Base-by-base conservation (phyloP, 1,140 invertebrate species). In the Temnothorax curvispinosus region DNA sequence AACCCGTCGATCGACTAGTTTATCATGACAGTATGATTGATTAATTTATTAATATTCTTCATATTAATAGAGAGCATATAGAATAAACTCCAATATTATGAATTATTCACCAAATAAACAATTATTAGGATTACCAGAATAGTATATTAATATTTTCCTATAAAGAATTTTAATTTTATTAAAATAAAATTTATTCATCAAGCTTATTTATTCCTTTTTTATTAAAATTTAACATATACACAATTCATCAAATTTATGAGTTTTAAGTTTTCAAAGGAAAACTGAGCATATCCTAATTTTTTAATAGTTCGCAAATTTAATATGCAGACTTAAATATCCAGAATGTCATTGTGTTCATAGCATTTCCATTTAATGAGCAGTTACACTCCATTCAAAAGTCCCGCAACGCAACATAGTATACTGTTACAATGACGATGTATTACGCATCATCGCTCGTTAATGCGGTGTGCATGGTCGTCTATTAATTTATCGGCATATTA, bases 401-500 rank as follows among this genome's bases (percentile, higher is more conserved):
- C 62, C 60, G 74, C 18, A 69, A 64, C 60, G 11, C 60, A 27
- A 74, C 41, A 76, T 32, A 62, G 58, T 18, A 78, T 18, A 47
- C 52, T 50, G 32, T n/a, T 69, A 89, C 88, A 86, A 89, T 89
- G 84, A 81, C 60, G 56, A 88, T 81, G 84, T 64, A 89, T 86
- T 85, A 86, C 75, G 84, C 64, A 86, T 67, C 85, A 86, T 71
- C 60, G 78, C 60, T 35, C 41, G 76, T 71, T 85, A 71, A 72
- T 67, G 27, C 52, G 27, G 60, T 62, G 32, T 47, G 72, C 65
- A 54, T 64, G 69, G 47, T 18, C 62, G 56, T 50, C 78, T 81
- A 90, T 90, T 90, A 90, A 90, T 90, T 90, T 90, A 90, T 90
- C 75, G 75, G 60, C 38, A 76, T 67, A 88, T 90, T 90, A 90